phyloP scores from a whole-genome alignment of 2,888 invertebrate genomes.

The Morpho helenor region DNA sequence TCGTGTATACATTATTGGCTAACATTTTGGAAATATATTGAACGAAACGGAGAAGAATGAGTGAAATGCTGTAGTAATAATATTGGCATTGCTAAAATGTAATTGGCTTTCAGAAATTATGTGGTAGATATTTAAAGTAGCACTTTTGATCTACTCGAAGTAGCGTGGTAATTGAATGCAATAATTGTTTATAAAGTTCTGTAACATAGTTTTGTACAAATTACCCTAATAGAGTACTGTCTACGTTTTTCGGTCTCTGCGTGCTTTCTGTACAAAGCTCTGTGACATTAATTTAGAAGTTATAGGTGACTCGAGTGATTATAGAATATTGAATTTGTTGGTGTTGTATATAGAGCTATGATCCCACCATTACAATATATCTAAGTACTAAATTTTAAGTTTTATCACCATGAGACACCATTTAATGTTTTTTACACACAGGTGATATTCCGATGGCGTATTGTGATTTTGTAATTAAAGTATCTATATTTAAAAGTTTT shows the following conservation, averaged over 20 bases:
- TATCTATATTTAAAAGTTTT: conserved; percentile 64
- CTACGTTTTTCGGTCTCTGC: conserved; percentile 9
- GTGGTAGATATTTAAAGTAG: conserved; percentile 49
- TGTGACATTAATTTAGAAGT: conserved; percentile 41
- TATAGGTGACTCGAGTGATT: conserved; percentile 74
- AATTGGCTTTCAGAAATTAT: conserved; percentile 30
- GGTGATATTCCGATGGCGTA: conserved; percentile 71
- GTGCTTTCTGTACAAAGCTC: conserved; percentile 35
- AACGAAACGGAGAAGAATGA: conserved; percentile 19
- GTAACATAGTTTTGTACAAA: conserved; percentile 44
- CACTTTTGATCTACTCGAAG: conserved; percentile 65
- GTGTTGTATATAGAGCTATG: conserved; percentile 77
- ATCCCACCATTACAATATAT: conserved; percentile 78
- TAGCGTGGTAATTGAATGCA: conserved; percentile 71
- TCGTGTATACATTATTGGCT: conserved; percentile 9
- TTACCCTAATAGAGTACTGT: conserved; percentile 7
- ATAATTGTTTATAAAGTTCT: conserved; percentile 55
- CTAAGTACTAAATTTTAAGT: conserved; percentile 73
- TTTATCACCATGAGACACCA: conserved; percentile 63
- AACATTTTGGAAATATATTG: conserved; percentile 2
- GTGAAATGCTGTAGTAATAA: conserved; percentile 14
- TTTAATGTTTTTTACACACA: conserved; percentile 50
- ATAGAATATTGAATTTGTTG: conserved; percentile 71
- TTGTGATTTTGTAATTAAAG: conserved; percentile 69
- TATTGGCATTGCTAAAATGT: conserved; percentile 30